Evolutionary conservation across 2,888 invertebrate species (phyloP).

Genomic region (Acanthosepion lycidas): DNA sequence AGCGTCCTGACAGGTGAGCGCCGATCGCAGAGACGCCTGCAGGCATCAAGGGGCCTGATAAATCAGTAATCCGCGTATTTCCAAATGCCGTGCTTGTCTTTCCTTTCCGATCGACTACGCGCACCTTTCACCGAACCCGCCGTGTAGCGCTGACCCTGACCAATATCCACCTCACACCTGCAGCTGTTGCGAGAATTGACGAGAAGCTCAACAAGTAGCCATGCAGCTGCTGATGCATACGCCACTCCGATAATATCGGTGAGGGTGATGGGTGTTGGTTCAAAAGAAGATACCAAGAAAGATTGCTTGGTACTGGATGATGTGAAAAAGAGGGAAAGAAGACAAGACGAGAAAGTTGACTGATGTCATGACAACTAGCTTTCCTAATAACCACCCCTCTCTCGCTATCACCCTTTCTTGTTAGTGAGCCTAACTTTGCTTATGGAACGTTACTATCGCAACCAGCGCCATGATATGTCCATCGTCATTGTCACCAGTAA

Average conservation of each 20-base stretch:
- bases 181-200: not conserved
- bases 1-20: not conserved
- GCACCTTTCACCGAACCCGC: not conserved
- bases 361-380: not conserved
- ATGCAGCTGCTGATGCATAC: not conserved
- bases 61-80: not conserved
- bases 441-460: not conserved
- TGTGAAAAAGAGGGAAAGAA: not conserved
- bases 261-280: not conserved
- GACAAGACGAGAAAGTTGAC: not conserved
- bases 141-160: not conserved
- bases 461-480: not conserved
- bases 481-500: not conserved
- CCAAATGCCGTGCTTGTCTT: not conserved
- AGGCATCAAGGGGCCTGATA: not conserved
- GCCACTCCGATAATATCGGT: too few species aligned
- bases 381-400: not conserved
- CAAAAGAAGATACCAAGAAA: not conserved
- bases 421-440: not conserved
- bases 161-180: not conserved
- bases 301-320: not conserved
- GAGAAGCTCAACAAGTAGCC: not conserved
- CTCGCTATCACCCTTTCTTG: rapidly evolving
- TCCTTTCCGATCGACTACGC: not conserved
- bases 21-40: not conserved